Evolutionary conservation across 2,888 invertebrate species (phyloP), one percentile per base, ranked within the genome.

Genomic region (Harpalus rufipes): DNA sequence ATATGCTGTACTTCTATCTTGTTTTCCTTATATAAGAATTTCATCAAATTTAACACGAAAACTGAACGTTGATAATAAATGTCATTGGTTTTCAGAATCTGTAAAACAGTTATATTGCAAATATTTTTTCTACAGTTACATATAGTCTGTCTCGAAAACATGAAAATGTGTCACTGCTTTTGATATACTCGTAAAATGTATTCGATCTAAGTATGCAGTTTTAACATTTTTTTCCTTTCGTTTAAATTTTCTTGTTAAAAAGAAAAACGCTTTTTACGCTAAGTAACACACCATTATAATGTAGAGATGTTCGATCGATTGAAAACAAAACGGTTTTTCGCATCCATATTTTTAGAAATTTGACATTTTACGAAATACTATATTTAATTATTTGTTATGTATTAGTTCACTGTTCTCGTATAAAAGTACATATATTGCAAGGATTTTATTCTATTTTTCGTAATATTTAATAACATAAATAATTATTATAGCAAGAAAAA

Each of bases 51-150:
- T 68, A 14, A 68, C 68, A 39, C 14, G 65, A 65, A 65, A 65
- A 68, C 39, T 68, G 68, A 68, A 68, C 32, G 32, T n/a, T 39
- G 68, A 68, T 68, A 68, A 68, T 68, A 68, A 68, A 39, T 68
- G 68, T n/a, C 39, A 68, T 14, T 68, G 68, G 14, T 39, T 41
- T 68, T 39, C 39, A 39, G 68, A 32, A 68, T 32, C 68, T 68
- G 39, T 41, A 39, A 68, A 68, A 65, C 39, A 68, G 68, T 68
- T 68, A 68, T 68, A 39, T 68, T 68, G 12, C 14, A 14, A 68
- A 39, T 68, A 68, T 68, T 39, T 68, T 65, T 68, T 39, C 63
- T 25, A 63, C 39, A 68, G 68, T 39, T 14, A 68, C 32, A 68
- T 68, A 39, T 68, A 68, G 32, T 68, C n/a, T n/a, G n/a, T n/a